These are phyloP conservation scores for Cosmia pyralina DNA, from an alignment of 2,888 invertebrate species.

Conservation along the genomic window DNA sequence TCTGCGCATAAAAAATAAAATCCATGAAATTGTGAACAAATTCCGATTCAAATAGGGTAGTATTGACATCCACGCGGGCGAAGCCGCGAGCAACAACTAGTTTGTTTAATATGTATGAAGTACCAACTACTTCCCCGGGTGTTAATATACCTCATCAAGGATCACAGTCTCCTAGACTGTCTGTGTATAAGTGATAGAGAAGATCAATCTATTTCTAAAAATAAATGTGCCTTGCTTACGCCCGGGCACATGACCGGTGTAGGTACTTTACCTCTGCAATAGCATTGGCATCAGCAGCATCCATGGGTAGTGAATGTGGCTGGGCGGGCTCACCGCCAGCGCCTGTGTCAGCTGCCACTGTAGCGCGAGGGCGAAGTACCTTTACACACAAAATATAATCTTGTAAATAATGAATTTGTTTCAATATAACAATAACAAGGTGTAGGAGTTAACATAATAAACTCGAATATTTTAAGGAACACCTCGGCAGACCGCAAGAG, in stretches of 20 bases:
- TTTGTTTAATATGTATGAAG: background rate
- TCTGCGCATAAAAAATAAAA: too few relatives aligned
- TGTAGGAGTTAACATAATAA: background rate
- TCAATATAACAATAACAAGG: background rate
- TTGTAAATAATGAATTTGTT: background rate
- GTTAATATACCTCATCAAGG: background rate
- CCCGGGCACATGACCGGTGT: background rate
- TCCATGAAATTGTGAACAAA: too few relatives aligned
- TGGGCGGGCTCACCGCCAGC: conserved; percentile 90
- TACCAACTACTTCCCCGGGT: background rate
- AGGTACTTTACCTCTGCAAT: conserved; percentile 93
- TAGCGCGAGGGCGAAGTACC: conserved; percentile 87
- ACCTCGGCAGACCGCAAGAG: background rate
- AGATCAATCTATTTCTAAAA: background rate
- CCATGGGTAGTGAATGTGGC: conserved; percentile 93
- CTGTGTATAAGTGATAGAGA: background rate
- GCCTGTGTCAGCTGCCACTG: conserved; percentile 81
- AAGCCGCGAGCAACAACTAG: too few relatives aligned
- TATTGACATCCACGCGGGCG: too few relatives aligned
- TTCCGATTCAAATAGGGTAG: too few relatives aligned
- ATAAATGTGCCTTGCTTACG: background rate
- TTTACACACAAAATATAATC: conserved; percentile 49
- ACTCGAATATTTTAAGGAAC: background rate
- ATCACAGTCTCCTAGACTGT: background rate
- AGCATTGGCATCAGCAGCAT: conserved; percentile 99